phyloP scores from a whole-genome alignment of 2,113 vertebrate genomes.

The Cromileptes altivelis region DNA sequence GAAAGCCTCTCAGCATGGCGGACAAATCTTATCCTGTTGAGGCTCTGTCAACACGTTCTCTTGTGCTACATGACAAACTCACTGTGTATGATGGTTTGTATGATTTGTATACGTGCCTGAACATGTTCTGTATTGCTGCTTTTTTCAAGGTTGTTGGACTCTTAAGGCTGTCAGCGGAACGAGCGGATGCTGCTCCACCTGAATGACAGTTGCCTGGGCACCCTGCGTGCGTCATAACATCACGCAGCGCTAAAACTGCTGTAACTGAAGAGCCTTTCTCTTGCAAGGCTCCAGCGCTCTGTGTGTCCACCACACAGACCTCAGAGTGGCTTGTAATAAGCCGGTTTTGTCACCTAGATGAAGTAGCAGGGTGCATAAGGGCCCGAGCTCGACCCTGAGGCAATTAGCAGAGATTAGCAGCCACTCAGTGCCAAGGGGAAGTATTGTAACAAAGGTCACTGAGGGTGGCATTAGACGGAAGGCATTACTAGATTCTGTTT shows the following conservation, averaged over 20 bases:
- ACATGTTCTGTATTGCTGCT: neutral
- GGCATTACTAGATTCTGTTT: conserved; percentile 15
- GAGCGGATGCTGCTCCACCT: conserved; percentile 10
- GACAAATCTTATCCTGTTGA: conserved; percentile 12
- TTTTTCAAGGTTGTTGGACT: conserved; percentile 11
- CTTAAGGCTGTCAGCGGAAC: conserved; percentile 25
- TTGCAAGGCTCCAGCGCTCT: neutral
- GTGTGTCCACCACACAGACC: neutral
- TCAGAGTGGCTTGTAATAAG: conserved; percentile 3
- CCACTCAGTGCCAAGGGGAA: conserved; percentile 17
- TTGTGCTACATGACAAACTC: neutral
- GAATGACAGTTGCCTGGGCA: conserved; percentile 52
- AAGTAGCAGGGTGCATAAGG: conserved; percentile 12
- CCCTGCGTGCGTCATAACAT: conserved; percentile 36
- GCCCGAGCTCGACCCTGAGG: conserved; percentile 19
- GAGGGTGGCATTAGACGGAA: conserved; percentile 7
- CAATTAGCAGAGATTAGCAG: conserved; percentile 55
- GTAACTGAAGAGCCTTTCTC: conserved; percentile 27
- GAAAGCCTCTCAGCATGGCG: neutral
- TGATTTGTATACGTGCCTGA: conserved; percentile 1
- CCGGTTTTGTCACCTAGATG: conserved; percentile 20
- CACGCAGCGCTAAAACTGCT: conserved; percentile 6
- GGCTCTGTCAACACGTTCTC: neutral
- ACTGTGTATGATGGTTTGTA: neutral
- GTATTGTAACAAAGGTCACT: conserved; percentile 33